Evolutionary conservation across 2,888 invertebrate genomes (phyloP), one percentile per base, ranked within the genome.

Genomic region (Polymixis lichenea): DNA sequence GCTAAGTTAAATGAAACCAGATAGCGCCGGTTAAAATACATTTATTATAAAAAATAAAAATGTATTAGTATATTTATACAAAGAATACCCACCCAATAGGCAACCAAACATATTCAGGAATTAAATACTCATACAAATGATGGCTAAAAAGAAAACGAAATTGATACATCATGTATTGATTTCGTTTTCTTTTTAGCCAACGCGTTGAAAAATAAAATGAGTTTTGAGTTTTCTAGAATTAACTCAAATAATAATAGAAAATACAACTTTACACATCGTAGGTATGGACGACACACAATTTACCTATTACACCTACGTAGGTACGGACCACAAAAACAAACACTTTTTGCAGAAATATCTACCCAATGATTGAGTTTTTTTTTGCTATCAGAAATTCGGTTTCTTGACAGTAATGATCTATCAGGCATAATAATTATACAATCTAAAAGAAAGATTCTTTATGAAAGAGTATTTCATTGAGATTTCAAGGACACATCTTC

Each of bases 41-140:
- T 80, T 49, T 77, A 61, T 28, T 55, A 17, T 19, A n/a, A 8
- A 80, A 71, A 46, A 32, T 8, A 7, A 46, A 53, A 53, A 13
- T 6, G 11, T 49, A 43, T 53, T 8, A 8, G 7, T 56, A 43
- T 8, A 38, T 51, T 58, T 32, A 25, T 28, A 77, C 28, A 80
- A 77, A 25, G 22, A 71, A 15, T 17, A 53, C 19, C 19, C 5
- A 28, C 19, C 15, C 5, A 28, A 70, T 22, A 79, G 19, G 13
- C 17, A 46, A 70, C 2, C 15, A n/a, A 22, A 69, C 1, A 32
- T 17, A 2, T 25, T 69, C 25, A 15, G 19, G 0, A 46, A 61
- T 22, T 22, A 68, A 25, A 68, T 15, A 61, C 2, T 60, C 32
- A 53, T 25, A 69, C 3, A 46, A 58, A 78, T 38, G 13, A 58